Base-by-base conservation (phyloP, 2,113 vertebrate genomes). In the Stegastes partitus region DNA sequence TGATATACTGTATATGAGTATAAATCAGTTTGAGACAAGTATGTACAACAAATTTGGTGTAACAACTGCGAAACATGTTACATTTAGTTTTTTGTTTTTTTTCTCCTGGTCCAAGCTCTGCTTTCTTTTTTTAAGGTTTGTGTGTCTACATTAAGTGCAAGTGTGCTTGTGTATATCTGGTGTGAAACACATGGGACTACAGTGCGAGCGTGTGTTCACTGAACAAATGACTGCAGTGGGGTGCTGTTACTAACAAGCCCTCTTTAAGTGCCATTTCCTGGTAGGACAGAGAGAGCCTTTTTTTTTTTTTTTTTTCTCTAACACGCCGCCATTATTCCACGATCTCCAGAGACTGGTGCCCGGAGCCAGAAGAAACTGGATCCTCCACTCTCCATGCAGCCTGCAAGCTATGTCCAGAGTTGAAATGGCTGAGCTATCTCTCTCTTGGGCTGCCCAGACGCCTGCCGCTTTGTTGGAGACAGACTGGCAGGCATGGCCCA, bases 361-460 rank as follows among this genome's bases (percentile, higher is more conserved):
- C 59, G 81, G 81, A 78, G 89, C 69, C 82, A 77, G 51, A 19
- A 49, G 85, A 86, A 92, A 92, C 68, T 37, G 28, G 77, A 92
- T 85, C 84, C 65, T 63, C 55, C 47, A 11, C 67, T 69, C 61
- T 47, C 58, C 28, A 2, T 51, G 51, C 65, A 53, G 25, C 39
- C 83, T 6, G 50, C 0, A 45, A 62, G 74, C 44, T 21, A 12
- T 81, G 82, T 73, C 68, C 61, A 51, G 77, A 77, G 34, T 50
- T 62, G 66, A 39, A 50, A 70, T 18, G 74, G 34, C 81, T 49
- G 44, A 45, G 68, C 58, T 80, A 66, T 68, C 73, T 79, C 70
- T 76, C 59, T 5, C n/a, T 2, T 11, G 1, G 55, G 55, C 58
- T 64, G 39, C 47, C 71, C 66, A 66, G 83, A 74, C 23, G 76